These are phyloP conservation scores for Chionis minor DNA, from an alignment of 2,113 vertebrate genomes.

Conservation along the genomic window DNA sequence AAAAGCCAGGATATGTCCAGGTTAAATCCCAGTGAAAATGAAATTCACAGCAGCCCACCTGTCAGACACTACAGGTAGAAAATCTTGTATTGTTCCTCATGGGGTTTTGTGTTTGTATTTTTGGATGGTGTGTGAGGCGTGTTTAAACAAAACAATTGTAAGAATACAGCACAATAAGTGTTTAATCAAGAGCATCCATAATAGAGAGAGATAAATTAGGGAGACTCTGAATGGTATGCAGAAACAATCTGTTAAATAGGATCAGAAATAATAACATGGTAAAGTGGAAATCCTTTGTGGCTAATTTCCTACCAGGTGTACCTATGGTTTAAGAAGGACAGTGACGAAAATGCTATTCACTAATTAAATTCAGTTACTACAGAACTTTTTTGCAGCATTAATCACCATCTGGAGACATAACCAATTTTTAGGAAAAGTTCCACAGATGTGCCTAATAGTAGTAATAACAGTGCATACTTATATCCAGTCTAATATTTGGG, in stretches of 20 bases:
- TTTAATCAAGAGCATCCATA: neutral
- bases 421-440: neutral
- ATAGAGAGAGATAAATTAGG: slow-evolving; percentile 26
- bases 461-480: neutral
- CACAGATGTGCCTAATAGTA: neutral
- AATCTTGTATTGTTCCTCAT: neutral
- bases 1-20: neutral
- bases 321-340: neutral
- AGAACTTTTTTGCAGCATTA: neutral
- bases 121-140: rapidly evolving
- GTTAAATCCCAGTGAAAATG: neutral
- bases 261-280: neutral
- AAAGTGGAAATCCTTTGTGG: neutral
- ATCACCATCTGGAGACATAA: neutral
- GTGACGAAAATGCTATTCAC: neutral
- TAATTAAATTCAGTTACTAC: neutral
- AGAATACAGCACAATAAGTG: neutral
- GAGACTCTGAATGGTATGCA: neutral
- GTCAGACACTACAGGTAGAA: neutral
- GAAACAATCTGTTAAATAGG: neutral
- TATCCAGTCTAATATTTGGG: neutral
- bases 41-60: neutral
- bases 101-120: neutral
- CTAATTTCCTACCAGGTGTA: neutral
- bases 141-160: neutral